Base-by-base conservation (phyloP, 2,888 invertebrate species). In the Leptinotarsa rubiginosa region DNA sequence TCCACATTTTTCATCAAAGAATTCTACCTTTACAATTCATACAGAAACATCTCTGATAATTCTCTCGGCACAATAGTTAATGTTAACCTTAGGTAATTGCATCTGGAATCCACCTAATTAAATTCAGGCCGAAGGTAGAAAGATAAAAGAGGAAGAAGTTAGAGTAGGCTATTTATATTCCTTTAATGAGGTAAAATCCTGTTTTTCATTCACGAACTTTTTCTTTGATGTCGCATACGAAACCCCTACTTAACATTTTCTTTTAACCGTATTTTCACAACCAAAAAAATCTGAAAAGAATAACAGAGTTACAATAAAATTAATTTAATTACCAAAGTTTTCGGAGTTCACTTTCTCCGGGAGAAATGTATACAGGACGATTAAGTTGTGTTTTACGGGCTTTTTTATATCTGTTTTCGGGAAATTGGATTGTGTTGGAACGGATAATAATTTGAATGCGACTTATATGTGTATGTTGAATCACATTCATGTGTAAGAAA, bases 151-250 rank as follows among this genome's bases (percentile, higher is more conserved):
- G 16, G n/a, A 47, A 20, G n/a, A 65, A 70, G 70, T 54, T 54
- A 31, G 41, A 68, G 31, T 22, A 52, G 50, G 25, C 64, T 64
- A 70, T 65, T 70, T 70, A 31, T 65, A 65, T 70, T 70, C 64
- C 62, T 41, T 49, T 54, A 70, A 70, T 52, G 70, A 70, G 70
- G 70, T 65, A 70, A 64, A 70, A 62, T 52, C 70, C 50, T 64
- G 70, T 70, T 70, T 70, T 70, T 41, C 70, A 52, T 70, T 54
- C 52, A 25, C 67, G 13, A 52, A 67, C 16, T 47, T 67, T 62
- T 64, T 22, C 49, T 70, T 65, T 70, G 70, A 70, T 50, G 70
- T 70, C 50, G 41, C 52, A 18, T 52, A 13, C 25, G 31, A 68
- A 68, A 20, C 54, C n/a, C 49, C n/a, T 52, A 18, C 22, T 52